A percentile compares a stretch with the other conserved stretches of the same genome.
Evolutionary conservation across 2,797 vertebrate species (phyloP).

Genomic region (Ptychadena robeensis): DNA sequence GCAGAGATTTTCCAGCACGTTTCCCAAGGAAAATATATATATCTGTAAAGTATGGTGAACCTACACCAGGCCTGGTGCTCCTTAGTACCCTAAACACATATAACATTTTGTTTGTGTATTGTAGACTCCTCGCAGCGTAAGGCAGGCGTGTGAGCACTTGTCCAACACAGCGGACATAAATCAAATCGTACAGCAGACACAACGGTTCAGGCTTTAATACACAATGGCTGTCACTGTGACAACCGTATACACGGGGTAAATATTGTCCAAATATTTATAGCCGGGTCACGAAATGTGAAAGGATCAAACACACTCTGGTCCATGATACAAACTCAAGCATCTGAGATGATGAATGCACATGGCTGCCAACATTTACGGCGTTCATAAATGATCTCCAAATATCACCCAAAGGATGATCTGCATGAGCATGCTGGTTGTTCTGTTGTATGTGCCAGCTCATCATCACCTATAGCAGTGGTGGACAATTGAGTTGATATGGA

Average conservation of each 20-base stretch:
- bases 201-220: slow-evolving; percentile 18
- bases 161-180: background rate
- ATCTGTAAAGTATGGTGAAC: background rate
- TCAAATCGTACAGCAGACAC: slow-evolving; percentile 4
- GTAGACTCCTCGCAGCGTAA: background rate
- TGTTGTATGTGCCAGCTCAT: too few species aligned
- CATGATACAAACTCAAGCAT: too few species aligned
- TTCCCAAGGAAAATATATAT: too few species aligned
- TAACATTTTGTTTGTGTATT: background rate
- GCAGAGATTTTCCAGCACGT: too few species aligned
- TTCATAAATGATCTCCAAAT: too few species aligned
- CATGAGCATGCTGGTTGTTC: too few species aligned
- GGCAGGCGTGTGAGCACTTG: slow-evolving; percentile 38
- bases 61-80: background rate
- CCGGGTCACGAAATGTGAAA: background rate
- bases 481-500: too few species aligned
- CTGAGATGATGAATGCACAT: too few species aligned
- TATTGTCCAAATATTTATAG: slow-evolving; percentile 10
- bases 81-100: background rate
- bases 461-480: too few species aligned
- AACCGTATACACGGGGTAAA: slow-evolving; percentile 3
- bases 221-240: background rate
- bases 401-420: too few species aligned
- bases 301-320: background rate
- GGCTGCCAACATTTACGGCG: too few species aligned